Conservation (phyloP, 53 echinoderm and acorn worm species). For the Stichopus horrens region DNA sequence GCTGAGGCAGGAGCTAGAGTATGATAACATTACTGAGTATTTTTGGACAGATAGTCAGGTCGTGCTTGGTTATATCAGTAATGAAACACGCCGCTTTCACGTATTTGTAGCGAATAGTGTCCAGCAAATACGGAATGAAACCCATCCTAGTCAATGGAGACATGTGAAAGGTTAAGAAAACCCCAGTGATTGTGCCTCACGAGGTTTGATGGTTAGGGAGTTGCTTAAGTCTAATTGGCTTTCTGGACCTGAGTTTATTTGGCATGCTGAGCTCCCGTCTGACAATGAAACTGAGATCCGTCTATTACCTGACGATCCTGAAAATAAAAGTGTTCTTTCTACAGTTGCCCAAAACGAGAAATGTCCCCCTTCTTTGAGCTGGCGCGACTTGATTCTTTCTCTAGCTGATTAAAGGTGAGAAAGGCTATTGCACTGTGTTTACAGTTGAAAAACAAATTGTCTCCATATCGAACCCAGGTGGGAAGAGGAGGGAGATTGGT, state of each 20-base stretch:
- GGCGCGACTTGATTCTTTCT: background rate
- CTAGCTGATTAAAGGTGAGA: conserved; percentile 1
- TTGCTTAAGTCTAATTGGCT: background rate
- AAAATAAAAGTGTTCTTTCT: too few relatives aligned
- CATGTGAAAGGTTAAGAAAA: conserved; percentile 41
- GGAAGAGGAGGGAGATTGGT: too few relatives aligned
- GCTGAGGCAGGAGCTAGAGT: conserved; percentile 45
- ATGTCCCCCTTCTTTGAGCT: too few relatives aligned
- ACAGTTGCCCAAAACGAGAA: too few relatives aligned
- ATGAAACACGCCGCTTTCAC: conserved; percentile 56
- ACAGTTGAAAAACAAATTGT: background rate
- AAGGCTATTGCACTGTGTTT: conserved; percentile 24
- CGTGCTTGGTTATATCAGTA: conserved; percentile 55
- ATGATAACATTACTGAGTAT: background rate
- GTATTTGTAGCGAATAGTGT: conserved; percentile 59
- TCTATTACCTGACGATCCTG: too few relatives aligned
- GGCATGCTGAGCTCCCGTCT: too few relatives aligned
- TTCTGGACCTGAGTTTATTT: background rate
- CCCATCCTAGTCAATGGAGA: conserved; percentile 49
- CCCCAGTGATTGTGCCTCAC: conserved; percentile 42
- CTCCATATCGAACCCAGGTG: too few relatives aligned
- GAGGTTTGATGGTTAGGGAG: background rate
- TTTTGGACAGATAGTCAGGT: conserved; percentile 67
- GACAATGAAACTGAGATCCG: too few relatives aligned
- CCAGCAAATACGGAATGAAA: conserved; percentile 43